These are phyloP conservation scores for Neotragus moschatus DNA, from an alignment of 2,113 vertebrate species.

Conservation along the genomic window DNA sequence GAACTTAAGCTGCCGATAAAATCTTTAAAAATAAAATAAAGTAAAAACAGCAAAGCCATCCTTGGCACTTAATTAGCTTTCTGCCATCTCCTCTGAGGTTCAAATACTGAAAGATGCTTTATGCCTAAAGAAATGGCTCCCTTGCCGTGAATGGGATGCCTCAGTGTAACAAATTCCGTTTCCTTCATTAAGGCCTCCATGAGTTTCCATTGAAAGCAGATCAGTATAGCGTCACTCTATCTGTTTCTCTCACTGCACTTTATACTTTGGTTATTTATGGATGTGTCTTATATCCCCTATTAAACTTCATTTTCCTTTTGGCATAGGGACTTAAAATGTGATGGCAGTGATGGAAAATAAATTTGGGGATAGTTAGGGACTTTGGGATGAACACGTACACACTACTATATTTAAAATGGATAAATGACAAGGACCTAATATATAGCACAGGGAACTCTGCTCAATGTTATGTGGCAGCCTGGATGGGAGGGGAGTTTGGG, in stretches of 20 bases:
- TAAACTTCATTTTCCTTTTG: background rate
- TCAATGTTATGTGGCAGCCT: background rate
- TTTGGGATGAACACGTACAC: background rate
- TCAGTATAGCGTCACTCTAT: background rate
- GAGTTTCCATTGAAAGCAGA: background rate
- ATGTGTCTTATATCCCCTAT: background rate
- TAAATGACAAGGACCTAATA: background rate
- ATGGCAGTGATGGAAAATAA: background rate
- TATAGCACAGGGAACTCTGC: background rate
- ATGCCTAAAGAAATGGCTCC: background rate
- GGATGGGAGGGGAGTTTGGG: background rate
- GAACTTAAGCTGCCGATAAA: constrained; percentile 43
- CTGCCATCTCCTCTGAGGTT: constrained; percentile 5
- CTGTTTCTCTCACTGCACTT: background rate
- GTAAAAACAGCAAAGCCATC: constrained; percentile 31
- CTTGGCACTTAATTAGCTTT: background rate
- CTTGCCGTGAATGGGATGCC: background rate
- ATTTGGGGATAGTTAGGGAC: background rate
- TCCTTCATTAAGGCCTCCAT: background rate
- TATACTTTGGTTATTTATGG: background rate
- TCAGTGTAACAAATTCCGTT: background rate
- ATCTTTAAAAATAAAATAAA: constrained; percentile 57
- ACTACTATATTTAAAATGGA: background rate
- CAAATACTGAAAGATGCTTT: background rate
- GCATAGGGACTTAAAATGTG: background rate